Evolutionary conservation across 2,797 vertebrate genomes (phyloP), one percentile per base, ranked within the genome.

Genomic region (Amniataba percoides): DNA sequence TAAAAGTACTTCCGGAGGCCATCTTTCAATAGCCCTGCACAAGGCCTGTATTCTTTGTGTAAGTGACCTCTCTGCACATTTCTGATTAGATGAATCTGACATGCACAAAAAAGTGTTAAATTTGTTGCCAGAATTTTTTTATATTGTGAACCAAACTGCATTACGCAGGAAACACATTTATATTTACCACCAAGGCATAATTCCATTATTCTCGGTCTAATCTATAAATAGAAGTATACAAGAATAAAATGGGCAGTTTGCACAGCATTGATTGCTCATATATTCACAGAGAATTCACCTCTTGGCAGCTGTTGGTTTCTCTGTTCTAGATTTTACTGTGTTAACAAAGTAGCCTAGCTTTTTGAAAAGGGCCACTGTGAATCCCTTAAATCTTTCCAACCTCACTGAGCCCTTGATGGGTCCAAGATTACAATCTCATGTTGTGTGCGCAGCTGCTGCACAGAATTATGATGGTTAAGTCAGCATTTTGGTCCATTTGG

Each of bases 41-140:
- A 57, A 49, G 55, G 34, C 7, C 55, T 21, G 16, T 21, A 13
- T 14, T 48, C 23, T 73, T 61, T 79, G 25, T 45, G 34, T 31
- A 55, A 23, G 39, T 46, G 15, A n/a, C 40, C 63, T 66, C 39
- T 56, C 16, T 64, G 13, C 18, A n/a, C n/a, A n/a, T 9, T 48
- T 21, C 16, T n/a, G 16, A 60, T 40, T 51, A 31, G 18, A 5
- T 12, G 1, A 5, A 23, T 60, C 19, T 23, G 18, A 70, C 23
- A 31, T 51, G 10, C 11, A 19, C 14, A 19, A 45, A 12, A 43
- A n/a, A 48, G 7, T 13, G 1, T 46, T 2, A 42, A 2, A 27
- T 13, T 27, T 53, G 5, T 25, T 53, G 48, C 49, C 21, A 25
- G 21, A 25, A 40, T 10, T 7, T 42, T 13, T 42, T 9, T 27